Percentiles rank a stretch among this genome's conserved stretches.
Evolutionary conservation across 2,113 vertebrate species (phyloP).

Genomic region (Trematocara stigmaticum): DNA sequence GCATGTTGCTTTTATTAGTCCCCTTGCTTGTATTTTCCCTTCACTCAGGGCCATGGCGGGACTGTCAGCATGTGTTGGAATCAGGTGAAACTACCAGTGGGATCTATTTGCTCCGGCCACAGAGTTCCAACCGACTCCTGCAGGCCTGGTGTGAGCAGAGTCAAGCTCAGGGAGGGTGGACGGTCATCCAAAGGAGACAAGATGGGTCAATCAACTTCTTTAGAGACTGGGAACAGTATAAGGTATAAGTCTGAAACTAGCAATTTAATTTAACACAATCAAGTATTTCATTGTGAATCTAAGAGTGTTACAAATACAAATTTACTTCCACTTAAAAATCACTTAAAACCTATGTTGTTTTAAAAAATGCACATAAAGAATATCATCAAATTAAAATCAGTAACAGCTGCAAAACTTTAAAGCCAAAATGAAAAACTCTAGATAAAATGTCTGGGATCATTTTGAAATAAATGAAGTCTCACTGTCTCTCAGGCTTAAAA

Average conservation of each 20-base stretch:
- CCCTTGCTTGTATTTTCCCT: background rate
- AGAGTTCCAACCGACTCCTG: slow-evolving; percentile 68
- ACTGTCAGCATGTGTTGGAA: slow-evolving; percentile 79
- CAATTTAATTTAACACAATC: background rate
- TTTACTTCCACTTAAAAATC: background rate
- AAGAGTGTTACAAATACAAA: background rate
- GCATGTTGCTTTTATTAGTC: background rate
- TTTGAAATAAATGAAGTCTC: background rate
- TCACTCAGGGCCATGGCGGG: slow-evolving; percentile 80
- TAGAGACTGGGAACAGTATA: slow-evolving; percentile 87
- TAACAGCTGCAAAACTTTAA: background rate
- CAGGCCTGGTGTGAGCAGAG: slow-evolving; percentile 87
- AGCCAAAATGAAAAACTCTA: background rate
- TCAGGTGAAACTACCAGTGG: slow-evolving; percentile 75
- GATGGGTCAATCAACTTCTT: slow-evolving; percentile 90
- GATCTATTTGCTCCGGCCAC: slow-evolving; percentile 78
- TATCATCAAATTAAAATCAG: background rate
- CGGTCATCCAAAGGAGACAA: slow-evolving; percentile 83
- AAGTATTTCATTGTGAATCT: background rate
- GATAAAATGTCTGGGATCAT: background rate
- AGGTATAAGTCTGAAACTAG: slow-evolving; percentile 28
- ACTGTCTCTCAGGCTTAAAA: background rate
- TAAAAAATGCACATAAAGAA: background rate
- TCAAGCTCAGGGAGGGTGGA: slow-evolving; percentile 81
- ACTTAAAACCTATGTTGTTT: background rate